These are phyloP conservation scores for Calliphora vomitoria DNA, from an alignment of 2,888 invertebrate genomes.

Conservation along the genomic window DNA sequence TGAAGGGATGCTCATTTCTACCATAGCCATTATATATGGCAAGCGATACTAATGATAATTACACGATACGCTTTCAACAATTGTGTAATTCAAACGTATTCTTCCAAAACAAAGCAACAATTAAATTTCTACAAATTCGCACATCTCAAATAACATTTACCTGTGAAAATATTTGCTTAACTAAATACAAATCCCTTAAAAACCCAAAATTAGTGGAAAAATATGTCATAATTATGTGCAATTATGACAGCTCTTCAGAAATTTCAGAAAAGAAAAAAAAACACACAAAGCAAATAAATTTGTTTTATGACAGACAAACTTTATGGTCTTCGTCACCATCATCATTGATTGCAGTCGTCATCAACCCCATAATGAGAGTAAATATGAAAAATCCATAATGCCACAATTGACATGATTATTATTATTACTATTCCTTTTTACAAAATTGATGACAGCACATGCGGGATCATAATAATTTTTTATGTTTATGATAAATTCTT, in stretches of 20 bases:
- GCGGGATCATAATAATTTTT: slow-evolving; percentile 73
- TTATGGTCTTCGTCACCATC: not conserved
- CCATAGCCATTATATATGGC: too few species aligned
- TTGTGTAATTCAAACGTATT: not conserved
- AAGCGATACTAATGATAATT: not conserved
- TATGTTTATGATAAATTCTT: slow-evolving; percentile 34
- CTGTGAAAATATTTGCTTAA: slow-evolving; percentile 25
- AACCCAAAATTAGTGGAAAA: slow-evolving; percentile 45
- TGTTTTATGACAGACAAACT: slow-evolving; percentile 27
- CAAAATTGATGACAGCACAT: slow-evolving; percentile 72
- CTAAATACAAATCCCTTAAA: not conserved
- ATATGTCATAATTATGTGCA: slow-evolving; percentile 64
- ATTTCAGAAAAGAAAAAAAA: not conserved
- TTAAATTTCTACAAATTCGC: not conserved
- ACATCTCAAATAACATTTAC: slow-evolving; percentile 47
- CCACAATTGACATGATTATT: slow-evolving; percentile 70
- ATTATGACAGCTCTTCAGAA: slow-evolving; percentile 68
- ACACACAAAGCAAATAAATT: slow-evolving; percentile 25
- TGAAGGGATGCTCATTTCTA: too few species aligned
- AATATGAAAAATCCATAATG: slow-evolving; percentile 65
- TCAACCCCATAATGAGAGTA: slow-evolving; percentile 41
- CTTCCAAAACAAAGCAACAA: not conserved
- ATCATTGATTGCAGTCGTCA: slow-evolving; percentile 9
- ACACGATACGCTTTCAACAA: not conserved
- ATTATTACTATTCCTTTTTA: slow-evolving; percentile 56